Evolutionary conservation across 2,113 vertebrate genomes (phyloP).

Genomic region (Scytalopus superciliaris): DNA sequence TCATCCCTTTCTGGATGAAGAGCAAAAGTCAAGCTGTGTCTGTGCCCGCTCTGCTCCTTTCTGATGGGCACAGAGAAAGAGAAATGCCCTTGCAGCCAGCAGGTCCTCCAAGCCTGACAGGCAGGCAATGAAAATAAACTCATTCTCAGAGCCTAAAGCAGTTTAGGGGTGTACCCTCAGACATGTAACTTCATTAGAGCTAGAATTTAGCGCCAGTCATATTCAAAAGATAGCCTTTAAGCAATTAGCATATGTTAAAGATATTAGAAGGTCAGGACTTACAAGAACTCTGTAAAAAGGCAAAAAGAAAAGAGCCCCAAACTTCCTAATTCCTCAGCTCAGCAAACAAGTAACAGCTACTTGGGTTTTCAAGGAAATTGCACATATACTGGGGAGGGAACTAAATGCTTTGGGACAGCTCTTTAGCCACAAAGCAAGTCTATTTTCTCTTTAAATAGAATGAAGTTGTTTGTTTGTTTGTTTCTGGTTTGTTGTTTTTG

Average conservation of each 20-base stretch:
- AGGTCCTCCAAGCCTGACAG: not conserved
- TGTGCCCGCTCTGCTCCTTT: not conserved
- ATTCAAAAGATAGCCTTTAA: not conserved
- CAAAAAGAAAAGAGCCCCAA: not conserved
- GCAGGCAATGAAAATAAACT: not conserved
- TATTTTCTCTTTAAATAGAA: not conserved
- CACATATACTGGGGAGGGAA: not conserved
- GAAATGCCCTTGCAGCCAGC: not conserved
- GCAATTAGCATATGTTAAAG: not conserved
- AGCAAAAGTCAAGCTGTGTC: not conserved
- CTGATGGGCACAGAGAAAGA: not conserved
- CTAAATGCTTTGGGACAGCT: not conserved
- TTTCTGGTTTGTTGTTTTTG: too few species aligned
- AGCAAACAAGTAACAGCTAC: not conserved
- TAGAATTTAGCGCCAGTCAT: not conserved
- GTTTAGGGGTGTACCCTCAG: not conserved
- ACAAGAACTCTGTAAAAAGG: not conserved
- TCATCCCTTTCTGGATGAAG: accelerated
- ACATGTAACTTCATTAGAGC: accelerated
- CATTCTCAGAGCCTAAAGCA: not conserved
- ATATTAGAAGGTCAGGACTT: not conserved
- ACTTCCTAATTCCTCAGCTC: not conserved
- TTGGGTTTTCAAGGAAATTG: not conserved
- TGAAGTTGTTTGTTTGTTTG: too few species aligned
- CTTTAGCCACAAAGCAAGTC: not conserved